Evolutionary conservation across 64 coral and sea anemone species (phyloP), one percentile per base, ranked within the genome.

Genomic region (Stichodactyla mertensii): DNA sequence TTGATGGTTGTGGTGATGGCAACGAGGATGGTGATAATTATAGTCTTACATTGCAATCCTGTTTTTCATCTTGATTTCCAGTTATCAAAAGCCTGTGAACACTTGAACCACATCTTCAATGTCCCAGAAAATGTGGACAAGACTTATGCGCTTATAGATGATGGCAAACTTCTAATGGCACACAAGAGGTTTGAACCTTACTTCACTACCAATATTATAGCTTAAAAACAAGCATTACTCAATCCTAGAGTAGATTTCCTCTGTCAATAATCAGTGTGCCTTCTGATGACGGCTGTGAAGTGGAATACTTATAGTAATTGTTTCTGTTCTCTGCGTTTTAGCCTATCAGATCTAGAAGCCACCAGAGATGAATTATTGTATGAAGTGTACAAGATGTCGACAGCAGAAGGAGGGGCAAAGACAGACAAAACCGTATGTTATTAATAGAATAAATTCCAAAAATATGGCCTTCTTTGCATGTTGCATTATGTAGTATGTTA

Each of bases 321-420:
- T 16, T 51, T 86, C 69, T 61, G 51, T 27, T 84, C 12, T 86
- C 9, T 45, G 84, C 7, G 14, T 53, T 89, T 5, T 58, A 98
- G 96, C 80, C 67, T 98, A 16, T 69, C 92, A 55, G 96, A 98
- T 59, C 86, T 98, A 18, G 96, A 98, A 52, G 96, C 89, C 6
- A 98, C 96, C 4, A 92, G 96, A 64, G 96, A 98, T 91, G 96
- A 98, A 57, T 79, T 98, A 7, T 55, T 98, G n/a, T 92, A 89
- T 71, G 96, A 98, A 90, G 96, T 98, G 45, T 93, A 98, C 80
- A 98, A 94, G 77, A 98, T 94, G 90, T 89, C 87, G 0, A 89
- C 77, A 52, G 62, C 86, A 77, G 93, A 98, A 51, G 88, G 88
- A 62, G 87, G 89, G 52, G 57, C 84, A 23, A 89, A 89, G 61